Conservation (phyloP, 2,797 vertebrate genomes). For the Nyctalus aviator region DNA sequence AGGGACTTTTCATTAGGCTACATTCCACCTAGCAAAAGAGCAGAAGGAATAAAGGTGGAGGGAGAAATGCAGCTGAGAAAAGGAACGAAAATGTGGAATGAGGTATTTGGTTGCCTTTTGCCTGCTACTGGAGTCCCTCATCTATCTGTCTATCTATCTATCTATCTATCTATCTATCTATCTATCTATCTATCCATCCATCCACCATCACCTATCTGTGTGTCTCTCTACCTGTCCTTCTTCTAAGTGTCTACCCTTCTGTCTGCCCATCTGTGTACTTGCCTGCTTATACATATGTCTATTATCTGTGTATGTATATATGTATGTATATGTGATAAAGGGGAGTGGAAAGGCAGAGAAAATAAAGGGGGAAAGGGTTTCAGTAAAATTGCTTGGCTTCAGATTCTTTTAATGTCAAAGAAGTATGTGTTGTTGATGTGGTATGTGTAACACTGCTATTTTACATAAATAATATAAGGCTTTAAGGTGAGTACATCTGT, state of each 20-base stretch:
- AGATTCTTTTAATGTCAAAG: neutral
- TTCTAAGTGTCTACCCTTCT: neutral
- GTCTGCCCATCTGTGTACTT: neutral
- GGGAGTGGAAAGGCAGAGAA: neutral
- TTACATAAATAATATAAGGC: neutral
- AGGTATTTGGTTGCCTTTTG: neutral
- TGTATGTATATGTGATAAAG: neutral
- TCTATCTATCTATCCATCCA: neutral
- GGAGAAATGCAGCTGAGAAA: neutral
- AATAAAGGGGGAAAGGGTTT: neutral
- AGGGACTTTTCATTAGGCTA: neutral
- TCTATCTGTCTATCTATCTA: too few species aligned
- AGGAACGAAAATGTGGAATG: neutral
- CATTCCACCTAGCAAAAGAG: neutral
- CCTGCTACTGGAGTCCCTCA: neutral
- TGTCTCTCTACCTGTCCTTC: neutral
- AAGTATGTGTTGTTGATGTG: neutral
- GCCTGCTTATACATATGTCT: neutral
- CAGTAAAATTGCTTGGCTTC: neutral
- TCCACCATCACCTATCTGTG: neutral
- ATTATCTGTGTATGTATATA: neutral
- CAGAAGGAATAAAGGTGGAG: neutral
- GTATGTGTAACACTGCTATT: neutral
- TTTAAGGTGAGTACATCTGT: neutral
- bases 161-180: neutral